Evolutionary conservation across 1,140 invertebrate genomes (phyloP), one percentile per base, ranked within the genome.

Genomic region (Augochlora pura): DNA sequence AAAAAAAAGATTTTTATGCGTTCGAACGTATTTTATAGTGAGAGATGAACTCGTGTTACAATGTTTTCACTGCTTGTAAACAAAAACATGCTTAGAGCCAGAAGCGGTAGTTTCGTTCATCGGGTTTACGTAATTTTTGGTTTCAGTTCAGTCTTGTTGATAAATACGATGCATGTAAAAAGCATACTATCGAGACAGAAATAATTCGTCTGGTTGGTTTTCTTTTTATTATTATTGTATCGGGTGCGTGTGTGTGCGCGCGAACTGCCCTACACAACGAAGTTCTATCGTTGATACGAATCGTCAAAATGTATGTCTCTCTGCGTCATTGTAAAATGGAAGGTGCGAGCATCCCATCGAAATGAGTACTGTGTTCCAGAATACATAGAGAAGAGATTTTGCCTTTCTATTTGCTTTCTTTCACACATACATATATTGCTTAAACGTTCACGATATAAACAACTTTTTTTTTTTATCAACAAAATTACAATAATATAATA

Each of bases 111-210:
- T 79, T 79, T 66, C 49, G 66, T 79, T 64, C 65, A 74, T 79
- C 18, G 16, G 49, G 46, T 79, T 66, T 74, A 79, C 25, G 54
- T 84, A 80, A 71, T 66, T 71, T 72, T 83, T 85, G 79, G 77
- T 84, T 77, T 68, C 71, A 60, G 71, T 83, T 85, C 84, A 85
- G 84, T 85, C 84, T 85, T 85, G 70, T 78, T 72, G 75, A 85
- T 71, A 81, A 77, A 57, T 59, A 80, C n/a, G 46, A 71, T 72
- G 72, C 65, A 84, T 54, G 49, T 67, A 82, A 81, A 69, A 78
- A 85, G 80, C 70, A 85, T 68, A 67, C 57, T 85, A 85, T 42
- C n/a, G 32, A 75, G 72, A 81, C 69, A 78, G 39, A 85, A 85
- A 75, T 64, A 42, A 70, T 85, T 63, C 59, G n/a, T 18, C 74